phyloP scores from a whole-genome alignment of 2,113 vertebrate genomes.

The Merops nubicus region DNA sequence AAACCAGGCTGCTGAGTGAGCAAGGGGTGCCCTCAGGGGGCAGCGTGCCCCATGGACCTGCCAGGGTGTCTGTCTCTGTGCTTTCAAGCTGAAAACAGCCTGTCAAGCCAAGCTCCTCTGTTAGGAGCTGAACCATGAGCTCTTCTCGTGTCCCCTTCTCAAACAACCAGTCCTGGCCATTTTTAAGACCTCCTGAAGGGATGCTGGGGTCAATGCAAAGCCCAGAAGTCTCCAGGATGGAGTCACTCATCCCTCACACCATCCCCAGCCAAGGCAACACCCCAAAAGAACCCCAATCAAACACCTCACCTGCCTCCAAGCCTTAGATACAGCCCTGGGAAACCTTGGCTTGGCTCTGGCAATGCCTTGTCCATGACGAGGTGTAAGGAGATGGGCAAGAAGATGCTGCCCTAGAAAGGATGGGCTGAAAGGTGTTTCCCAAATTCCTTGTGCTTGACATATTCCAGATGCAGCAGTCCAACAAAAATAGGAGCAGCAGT shows the following conservation, averaged over 20 bases:
- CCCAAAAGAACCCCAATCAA: background rate
- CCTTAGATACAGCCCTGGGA: background rate
- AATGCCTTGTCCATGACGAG: no score
- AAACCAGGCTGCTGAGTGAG: rapidly evolving
- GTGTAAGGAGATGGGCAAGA: background rate
- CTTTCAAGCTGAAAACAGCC: background rate
- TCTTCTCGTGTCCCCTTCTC: background rate
- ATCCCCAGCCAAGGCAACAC: background rate
- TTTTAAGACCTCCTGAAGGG: background rate
- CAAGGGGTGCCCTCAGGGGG: background rate
- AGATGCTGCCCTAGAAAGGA: background rate
- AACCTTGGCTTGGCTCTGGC: background rate
- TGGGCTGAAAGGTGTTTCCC: background rate
- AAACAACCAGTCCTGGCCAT: background rate
- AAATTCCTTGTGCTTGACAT: background rate
- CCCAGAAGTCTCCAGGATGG: background rate
- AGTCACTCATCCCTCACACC: background rate
- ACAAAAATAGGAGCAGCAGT: background rate
- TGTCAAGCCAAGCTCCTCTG: background rate
- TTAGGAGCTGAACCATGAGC: background rate
- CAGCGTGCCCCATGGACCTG: rapidly evolving
- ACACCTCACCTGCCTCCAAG: background rate
- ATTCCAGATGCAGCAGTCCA: background rate
- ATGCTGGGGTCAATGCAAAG: background rate
- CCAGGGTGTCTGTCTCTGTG: background rate